Conservation (phyloP, 2,888 invertebrate species). For the Hirtodrosophila confusa region DNA sequence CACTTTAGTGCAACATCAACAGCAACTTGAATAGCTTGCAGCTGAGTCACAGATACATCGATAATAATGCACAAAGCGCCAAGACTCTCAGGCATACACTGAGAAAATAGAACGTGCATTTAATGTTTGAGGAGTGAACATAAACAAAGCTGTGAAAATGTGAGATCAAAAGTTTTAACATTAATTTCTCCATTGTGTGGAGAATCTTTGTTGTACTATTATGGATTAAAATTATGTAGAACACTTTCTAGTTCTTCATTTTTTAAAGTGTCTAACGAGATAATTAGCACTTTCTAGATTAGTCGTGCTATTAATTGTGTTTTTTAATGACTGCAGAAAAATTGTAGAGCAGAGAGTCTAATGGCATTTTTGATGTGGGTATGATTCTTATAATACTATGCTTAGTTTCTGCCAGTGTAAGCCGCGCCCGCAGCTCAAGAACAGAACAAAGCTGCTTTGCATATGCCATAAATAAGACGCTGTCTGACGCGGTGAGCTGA, state of each 20-base stretch:
- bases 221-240: too few species aligned
- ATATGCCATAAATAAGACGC: slow-evolving; percentile 68
- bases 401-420: slow-evolving; percentile 3
- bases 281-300: background rate
- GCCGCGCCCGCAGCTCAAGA: slow-evolving; percentile 47
- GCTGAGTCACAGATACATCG: slow-evolving; percentile 65
- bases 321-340: too few species aligned
- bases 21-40: slow-evolving; percentile 47
- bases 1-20: slow-evolving; percentile 60
- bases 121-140: too few species aligned
- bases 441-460: slow-evolving; percentile 65
- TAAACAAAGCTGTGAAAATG: too few species aligned
- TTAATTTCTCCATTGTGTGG: background rate
- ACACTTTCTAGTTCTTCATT: too few species aligned
- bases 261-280: too few species aligned
- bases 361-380: too few species aligned
- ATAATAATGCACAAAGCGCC: slow-evolving; percentile 42
- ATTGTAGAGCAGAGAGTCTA: too few species aligned
- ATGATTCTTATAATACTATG: too few species aligned
- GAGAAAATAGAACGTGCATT: slow-evolving; percentile 17
- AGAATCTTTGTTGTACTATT: too few species aligned
- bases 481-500: slow-evolving; percentile 12
- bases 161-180: too few species aligned
- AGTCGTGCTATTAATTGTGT: too few species aligned
- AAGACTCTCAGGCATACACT: slow-evolving; percentile 44